Evolutionary conservation across 30 jellyfish, hydroid and myxozoan species (phyloP).

Genomic region (Haliclystus octoradiatus): DNA sequence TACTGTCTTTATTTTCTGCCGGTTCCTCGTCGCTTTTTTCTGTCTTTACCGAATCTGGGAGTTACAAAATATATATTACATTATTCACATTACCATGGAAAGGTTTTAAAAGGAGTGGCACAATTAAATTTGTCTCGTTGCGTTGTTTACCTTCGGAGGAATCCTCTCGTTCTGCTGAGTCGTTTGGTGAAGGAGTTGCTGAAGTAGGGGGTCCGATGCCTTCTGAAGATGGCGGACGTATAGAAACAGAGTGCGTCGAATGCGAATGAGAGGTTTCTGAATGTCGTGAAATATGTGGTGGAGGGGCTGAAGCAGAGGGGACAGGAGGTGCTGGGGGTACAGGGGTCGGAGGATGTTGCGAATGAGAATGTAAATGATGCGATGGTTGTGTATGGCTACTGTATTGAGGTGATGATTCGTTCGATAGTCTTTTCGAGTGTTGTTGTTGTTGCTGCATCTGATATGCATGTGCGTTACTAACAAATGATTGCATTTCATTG

Average conservation of each 20-base stretch:
- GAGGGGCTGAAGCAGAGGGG: neutral
- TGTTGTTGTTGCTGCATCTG: slow-evolving; percentile 33
- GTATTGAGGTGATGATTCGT: slow-evolving; percentile 27
- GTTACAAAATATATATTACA: too few relatives aligned
- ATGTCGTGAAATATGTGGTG: neutral
- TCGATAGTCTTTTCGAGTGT: slow-evolving; percentile 9
- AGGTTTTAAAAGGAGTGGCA: too few relatives aligned
- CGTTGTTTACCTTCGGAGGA: neutral
- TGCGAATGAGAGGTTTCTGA: neutral
- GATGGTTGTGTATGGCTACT: neutral
- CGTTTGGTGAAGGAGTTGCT: neutral
- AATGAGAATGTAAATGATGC: neutral
- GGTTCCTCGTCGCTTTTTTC: slow-evolving; percentile 27
- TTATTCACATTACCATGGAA: too few relatives aligned
- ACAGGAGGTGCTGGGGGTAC: neutral
- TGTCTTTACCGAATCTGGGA: slow-evolving; percentile 12
- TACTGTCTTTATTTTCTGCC: slow-evolving; percentile 33
- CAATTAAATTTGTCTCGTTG: too few relatives aligned
- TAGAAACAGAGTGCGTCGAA: neutral
- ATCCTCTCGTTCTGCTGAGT: neutral
- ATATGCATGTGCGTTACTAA: slow-evolving; percentile 4
- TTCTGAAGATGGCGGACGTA: neutral
- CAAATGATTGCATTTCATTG: slow-evolving; percentile 19
- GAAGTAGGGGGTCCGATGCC: neutral
- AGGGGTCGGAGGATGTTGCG: neutral